Evolutionary conservation across 1,140 invertebrate species (phyloP).

Genomic region (Carcinoscorpius rotundicauda): DNA sequence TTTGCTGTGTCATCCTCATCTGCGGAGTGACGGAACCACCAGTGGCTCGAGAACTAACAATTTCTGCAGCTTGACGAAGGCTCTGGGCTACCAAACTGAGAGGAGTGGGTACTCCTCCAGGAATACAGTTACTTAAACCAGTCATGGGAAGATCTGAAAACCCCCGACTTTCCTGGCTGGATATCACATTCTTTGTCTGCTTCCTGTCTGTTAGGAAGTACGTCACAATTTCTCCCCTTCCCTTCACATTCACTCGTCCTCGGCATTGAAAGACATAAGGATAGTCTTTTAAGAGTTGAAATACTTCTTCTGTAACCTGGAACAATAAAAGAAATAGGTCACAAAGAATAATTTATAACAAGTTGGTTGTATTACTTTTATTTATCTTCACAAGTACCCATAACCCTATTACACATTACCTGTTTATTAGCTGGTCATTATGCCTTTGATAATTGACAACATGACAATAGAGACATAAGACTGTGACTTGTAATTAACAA

Average conservation of each 20-base stretch:
- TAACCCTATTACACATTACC: no score
- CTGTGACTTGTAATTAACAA: no score
- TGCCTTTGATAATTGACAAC: no score
- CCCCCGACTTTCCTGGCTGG: not conserved
- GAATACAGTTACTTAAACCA: not conserved
- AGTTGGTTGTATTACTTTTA: no score
- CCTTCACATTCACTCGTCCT: constrained; percentile 81
- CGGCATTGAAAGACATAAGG: constrained; percentile 66
- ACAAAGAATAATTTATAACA: not conserved
- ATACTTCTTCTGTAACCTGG: constrained; percentile 67
- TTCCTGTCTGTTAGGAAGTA: constrained; percentile 61
- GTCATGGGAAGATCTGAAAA: no score
- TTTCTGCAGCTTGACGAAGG: not conserved
- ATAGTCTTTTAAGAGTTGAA: constrained; percentile 52
- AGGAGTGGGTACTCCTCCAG: constrained; percentile 7
- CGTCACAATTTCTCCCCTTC: constrained; percentile 86
- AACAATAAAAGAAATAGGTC: constrained; percentile 5
- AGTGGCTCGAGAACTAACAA: no score
- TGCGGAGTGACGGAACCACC: no score
- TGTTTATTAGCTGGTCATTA: no score
- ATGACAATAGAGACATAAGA: no score
- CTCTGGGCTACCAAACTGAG: constrained; percentile 3
- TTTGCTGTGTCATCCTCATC: no score
- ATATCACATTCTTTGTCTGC: constrained; percentile 42
- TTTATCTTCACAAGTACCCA: no score